Conservation (phyloP, 1,140 invertebrate species). For the Drosophila watanabei region DNA sequence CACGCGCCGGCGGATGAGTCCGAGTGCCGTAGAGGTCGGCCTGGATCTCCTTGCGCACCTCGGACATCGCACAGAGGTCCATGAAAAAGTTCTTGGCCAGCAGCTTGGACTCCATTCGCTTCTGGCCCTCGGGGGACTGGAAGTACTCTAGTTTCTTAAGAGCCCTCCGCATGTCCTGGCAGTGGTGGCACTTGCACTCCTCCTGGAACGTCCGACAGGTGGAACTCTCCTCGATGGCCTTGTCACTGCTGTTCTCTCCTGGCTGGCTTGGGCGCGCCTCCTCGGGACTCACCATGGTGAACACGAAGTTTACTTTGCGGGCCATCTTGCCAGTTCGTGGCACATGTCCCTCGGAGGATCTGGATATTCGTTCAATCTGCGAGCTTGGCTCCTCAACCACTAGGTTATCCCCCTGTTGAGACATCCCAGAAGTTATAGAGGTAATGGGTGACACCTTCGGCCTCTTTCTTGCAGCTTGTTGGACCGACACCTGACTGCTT, state of each 20-base stretch:
- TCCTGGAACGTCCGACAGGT: constrained; percentile 40
- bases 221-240: constrained; percentile 13
- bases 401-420: neutral
- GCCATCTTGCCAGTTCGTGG: neutral
- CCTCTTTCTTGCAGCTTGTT: too few relatives aligned
- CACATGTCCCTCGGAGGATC: neutral
- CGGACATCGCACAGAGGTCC: constrained; percentile 58
- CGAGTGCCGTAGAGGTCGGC: constrained; percentile 30
- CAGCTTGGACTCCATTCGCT: constrained; percentile 47
- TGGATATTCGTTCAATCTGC: neutral
- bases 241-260: neutral
- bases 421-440: neutral
- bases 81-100: constrained; percentile 62
- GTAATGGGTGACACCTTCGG: neutral
- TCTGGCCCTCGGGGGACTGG: constrained; percentile 53
- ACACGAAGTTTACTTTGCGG: neutral
- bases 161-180: constrained; percentile 43
- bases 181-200: constrained; percentile 63
- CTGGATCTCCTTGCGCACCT: constrained; percentile 24
- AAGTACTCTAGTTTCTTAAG: constrained; percentile 30
- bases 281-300: constrained; percentile 45
- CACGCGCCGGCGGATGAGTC: constrained; percentile 1
- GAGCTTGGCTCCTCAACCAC: neutral
- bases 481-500: neutral
- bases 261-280: neutral